Base-by-base conservation (phyloP, 2,113 vertebrate genomes). In the Nesoenas mayeri region DNA sequence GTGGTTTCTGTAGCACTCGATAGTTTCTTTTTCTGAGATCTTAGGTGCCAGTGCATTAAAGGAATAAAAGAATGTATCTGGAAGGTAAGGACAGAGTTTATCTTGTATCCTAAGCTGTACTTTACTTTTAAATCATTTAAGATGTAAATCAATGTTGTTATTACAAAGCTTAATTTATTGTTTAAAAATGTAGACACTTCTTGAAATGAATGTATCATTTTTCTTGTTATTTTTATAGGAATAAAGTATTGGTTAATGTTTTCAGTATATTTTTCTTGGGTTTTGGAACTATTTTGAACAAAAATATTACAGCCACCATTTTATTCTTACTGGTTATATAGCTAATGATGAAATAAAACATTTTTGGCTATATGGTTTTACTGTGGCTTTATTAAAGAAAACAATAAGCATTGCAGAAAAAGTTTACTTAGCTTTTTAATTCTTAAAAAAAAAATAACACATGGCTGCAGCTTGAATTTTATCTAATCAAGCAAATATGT, bases 171-270 rank as follows among this genome's bases (percentile, higher is more conserved):
- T 97, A 97, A 97, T 95, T 97, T 97, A 97, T 97, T 95, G 79
- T 89, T 94, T 78, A 75, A 90, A 95, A 89, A 72, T 88, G 21
- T 92, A 92, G 94, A 82, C 61, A 67, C 51, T 71, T 95, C 93
- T 91, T 88, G 75, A 96, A 94, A 96, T 80, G 34, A 96, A 89
- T 95, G 95, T 93, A 95, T 92, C 11, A 4, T 67, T 96, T 95
- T 90, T 74, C n/a, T 77, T 84, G 92, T 96, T 96, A 96, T 95
- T 97, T 97, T 97, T 98, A 79, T 97, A 97, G 94, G 81, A 88
- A 78, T 92, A 93, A 93, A 92, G 48, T 54, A n/a, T 91, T 80
- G 42, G 50, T 94, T 95, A 69, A 83, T 70, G 67, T 90, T 93
- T 92, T 95, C 65, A 60, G 48, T 79, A 62, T 73, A 78, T 65